These are phyloP conservation scores for Tenthredo mesomela DNA, from an alignment of 2,888 invertebrate genomes.

Conservation along the genomic window DNA sequence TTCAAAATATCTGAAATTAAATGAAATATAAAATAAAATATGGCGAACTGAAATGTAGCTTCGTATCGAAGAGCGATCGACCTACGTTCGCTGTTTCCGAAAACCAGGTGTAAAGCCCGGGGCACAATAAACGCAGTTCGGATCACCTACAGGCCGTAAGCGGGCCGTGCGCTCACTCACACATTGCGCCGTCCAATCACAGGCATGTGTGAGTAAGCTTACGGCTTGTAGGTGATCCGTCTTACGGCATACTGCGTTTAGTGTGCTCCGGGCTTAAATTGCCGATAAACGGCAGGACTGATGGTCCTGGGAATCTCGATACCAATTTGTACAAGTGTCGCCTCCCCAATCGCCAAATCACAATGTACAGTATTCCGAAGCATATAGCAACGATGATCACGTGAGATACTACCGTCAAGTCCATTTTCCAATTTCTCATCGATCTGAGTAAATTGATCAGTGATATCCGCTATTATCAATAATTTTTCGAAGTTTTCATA, in stretches of 20 bases:
- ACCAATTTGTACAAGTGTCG: background rate
- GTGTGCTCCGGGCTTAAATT: no score
- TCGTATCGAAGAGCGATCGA: background rate
- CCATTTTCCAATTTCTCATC: background rate
- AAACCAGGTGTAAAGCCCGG: background rate
- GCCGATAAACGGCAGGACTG: background rate
- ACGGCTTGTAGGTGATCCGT: no score
- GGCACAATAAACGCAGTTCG: no score
- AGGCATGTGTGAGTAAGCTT: no score
- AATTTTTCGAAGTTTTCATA: no score
- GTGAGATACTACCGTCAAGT: background rate
- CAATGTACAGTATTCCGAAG: no score
- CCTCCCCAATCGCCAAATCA: background rate
- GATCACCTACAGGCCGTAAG: no score
- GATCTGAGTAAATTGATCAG: background rate
- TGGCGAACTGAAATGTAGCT: background rate
- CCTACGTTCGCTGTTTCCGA: background rate
- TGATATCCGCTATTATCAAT: no score
- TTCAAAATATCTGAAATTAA: slow-evolving; percentile 61
- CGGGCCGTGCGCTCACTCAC: no score
- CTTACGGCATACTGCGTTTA: no score
- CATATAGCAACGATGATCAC: background rate
- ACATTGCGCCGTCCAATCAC: no score
- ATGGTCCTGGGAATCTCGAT: background rate
- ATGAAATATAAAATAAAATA: background rate